phyloP scores from a whole-genome alignment of 2,113 vertebrate species.

The Tupaia chinensis region DNA sequence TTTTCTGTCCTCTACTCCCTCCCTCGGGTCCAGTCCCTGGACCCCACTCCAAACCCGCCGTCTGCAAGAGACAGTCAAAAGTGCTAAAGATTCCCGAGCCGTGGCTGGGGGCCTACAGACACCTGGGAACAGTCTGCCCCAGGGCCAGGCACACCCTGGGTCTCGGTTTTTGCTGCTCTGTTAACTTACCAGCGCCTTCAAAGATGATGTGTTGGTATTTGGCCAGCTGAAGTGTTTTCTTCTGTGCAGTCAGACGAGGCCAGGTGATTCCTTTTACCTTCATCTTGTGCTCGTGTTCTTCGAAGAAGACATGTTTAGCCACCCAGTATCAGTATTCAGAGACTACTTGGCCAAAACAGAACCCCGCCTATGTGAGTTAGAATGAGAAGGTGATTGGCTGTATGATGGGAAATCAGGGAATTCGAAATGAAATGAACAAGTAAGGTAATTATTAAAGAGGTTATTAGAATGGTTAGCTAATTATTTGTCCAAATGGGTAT shows the following conservation, averaged over 20 bases:
- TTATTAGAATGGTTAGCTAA: neutral
- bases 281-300: neutral
- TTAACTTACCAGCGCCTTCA: neutral
- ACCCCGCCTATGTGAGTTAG: neutral
- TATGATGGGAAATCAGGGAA: neutral
- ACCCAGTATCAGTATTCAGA: neutral
- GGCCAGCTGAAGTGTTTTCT: neutral
- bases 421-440: neutral
- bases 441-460: neutral
- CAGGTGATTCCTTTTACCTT: neutral
- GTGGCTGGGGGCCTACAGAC: neutral
- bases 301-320: neutral
- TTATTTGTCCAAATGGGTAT: neutral
- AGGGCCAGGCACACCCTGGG: too few relatives aligned
- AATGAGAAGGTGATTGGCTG: neutral
- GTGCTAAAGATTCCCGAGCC: neutral
- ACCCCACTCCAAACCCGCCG: neutral
- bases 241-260: neutral
- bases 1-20: neutral
- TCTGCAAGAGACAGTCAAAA: neutral
- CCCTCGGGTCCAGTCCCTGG: neutral
- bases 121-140: neutral
- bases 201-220: neutral
- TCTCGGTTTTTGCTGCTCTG: too few relatives aligned
- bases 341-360: neutral